A percentile compares a stretch with the other conserved stretches of the same genome.
Evolutionary conservation across 2,113 vertebrate species (phyloP).

Genomic region (Ciconia stormi): DNA sequence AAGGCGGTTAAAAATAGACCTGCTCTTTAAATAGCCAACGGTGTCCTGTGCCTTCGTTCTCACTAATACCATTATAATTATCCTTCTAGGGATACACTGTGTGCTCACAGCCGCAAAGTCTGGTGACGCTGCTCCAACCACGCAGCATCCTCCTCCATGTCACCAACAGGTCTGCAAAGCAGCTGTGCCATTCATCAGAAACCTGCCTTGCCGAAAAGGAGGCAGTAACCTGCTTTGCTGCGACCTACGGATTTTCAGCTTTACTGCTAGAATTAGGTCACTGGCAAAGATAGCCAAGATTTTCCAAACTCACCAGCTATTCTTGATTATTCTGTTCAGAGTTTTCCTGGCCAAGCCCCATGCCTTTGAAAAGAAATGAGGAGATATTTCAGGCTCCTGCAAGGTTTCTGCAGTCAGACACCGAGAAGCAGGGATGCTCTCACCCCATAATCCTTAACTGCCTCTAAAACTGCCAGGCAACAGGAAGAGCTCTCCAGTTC

Average conservation of each 20-base stretch:
- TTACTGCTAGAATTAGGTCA: slow-evolving; percentile 52
- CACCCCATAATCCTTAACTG: background rate
- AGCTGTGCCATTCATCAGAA: background rate
- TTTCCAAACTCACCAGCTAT: slow-evolving; percentile 33
- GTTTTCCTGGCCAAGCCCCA: background rate
- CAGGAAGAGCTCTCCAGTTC: background rate
- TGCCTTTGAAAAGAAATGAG: background rate
- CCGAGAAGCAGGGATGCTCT: background rate
- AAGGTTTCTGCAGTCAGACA: background rate
- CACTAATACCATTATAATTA: slow-evolving; percentile 30
- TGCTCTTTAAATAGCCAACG: slow-evolving; percentile 14
- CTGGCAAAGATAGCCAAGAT: background rate
- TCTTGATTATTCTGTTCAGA: background rate
- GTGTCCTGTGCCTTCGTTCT: slow-evolving; percentile 6
- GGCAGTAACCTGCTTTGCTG: slow-evolving; percentile 21
- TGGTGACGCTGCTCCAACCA: background rate
- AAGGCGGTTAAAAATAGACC: slow-evolving; percentile 41
- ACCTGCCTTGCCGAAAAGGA: background rate
- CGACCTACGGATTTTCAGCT: slow-evolving; percentile 16
- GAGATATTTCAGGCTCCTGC: background rate
- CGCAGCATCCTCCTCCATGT: background rate
- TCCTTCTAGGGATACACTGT: background rate
- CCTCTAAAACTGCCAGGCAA: background rate
- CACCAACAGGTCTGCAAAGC: background rate
- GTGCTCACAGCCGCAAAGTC: background rate